Base-by-base conservation (phyloP, 2,113 vertebrate species). In the Hyaena hyaena region DNA sequence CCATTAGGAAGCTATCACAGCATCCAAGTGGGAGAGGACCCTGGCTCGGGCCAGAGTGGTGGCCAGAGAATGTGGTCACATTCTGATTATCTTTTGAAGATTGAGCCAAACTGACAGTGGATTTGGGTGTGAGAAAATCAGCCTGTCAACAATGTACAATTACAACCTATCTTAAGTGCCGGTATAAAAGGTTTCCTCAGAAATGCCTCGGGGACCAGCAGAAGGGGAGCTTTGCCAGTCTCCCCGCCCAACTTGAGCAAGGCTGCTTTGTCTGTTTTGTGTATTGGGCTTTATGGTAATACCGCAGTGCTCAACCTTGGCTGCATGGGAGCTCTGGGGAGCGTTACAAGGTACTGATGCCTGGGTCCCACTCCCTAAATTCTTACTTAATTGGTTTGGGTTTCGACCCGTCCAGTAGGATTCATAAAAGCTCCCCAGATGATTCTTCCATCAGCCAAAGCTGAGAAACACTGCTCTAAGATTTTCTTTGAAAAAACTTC, bases 401-500 rank as follows among this genome's bases (percentile, higher is more conserved):
- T 88, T 93, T 74, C 73, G 53, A 55, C 50, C 45, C 86, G 28
- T 88, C 31, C 50, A 3, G n/a, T 79, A 85, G 31, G 55, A 74
- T 63, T 93, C 14, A 8, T 76, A 58, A 58, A 73, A 43, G n/a
- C 53, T 88, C 79, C 23, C 31, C 31, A 43, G 14, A 35, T 48
- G 10, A 84, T 55, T 16, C 33, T 86, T 16, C 35, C 2, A 9
- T 84, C 53, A 53, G 35, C 28, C 15, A 21, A 19, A 53, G 39
- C 24, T 74, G 87, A 95, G 94, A 96, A 79, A 9, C 39, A 19
- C 45, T 58, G 43, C 63, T 89, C 69, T 74, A 21, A 23, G 12
- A 33, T 69, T 96, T 91, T 85, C n/a, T 88, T 80, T n/a, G 45
- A 88, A 90, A 24, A 90, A 65, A 81, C 31, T 84, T 84, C 43